A percentile compares a stretch with the other conserved stretches of the same genome.
Evolutionary conservation across 2,113 vertebrate species (phyloP).

Genomic region (Leiothrix lutea): DNA sequence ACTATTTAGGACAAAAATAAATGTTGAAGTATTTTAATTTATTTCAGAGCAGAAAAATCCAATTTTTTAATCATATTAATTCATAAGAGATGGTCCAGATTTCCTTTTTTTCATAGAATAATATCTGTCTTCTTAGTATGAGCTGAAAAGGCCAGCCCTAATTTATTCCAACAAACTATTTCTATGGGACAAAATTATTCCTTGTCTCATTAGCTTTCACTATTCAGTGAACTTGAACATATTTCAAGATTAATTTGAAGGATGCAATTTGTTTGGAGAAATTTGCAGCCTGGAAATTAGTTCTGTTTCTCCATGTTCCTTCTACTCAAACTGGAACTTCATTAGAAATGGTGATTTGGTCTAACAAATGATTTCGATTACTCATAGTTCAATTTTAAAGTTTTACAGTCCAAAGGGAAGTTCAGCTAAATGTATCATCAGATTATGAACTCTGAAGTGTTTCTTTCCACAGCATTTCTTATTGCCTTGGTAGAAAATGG

Average conservation of each 20-base stretch:
- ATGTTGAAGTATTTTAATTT: not conserved
- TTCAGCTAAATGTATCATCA: not conserved
- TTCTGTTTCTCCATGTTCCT: not conserved
- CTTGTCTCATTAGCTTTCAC: not conserved
- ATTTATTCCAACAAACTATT: not conserved
- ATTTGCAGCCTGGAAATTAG: not conserved
- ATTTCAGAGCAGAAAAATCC: not conserved
- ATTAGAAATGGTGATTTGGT: not conserved
- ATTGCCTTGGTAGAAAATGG: not conserved
- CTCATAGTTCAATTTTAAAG: not conserved
- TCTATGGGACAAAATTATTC: not conserved
- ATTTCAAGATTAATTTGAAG: conserved; percentile 3
- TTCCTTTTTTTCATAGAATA: not conserved
- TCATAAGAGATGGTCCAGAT: not conserved
- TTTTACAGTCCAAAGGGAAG: not conserved
- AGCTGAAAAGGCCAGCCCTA: not conserved
- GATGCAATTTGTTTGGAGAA: not conserved
- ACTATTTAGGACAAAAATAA: not conserved
- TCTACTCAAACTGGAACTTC: not conserved
- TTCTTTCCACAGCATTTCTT: not conserved
- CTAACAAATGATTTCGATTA: not conserved
- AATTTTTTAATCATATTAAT: not conserved
- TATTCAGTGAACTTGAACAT: not conserved
- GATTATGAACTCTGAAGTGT: not conserved
- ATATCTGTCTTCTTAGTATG: not conserved